Conservation (phyloP, 2,888 invertebrate species). For the Caenorhabditis japonica region DNA sequence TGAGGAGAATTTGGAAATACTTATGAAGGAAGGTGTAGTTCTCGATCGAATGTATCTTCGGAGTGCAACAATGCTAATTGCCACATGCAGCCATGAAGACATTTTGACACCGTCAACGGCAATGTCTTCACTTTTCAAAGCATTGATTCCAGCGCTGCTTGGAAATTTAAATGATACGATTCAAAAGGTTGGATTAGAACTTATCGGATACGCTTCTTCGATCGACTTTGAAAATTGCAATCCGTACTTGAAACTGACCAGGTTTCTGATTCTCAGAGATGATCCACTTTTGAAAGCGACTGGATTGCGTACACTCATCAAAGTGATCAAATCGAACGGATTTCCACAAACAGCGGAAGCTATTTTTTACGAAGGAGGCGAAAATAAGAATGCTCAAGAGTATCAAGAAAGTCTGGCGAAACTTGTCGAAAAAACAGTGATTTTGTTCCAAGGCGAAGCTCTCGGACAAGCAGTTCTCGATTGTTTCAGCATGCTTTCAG, state of each 20-base stretch:
- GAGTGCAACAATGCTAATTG: slow-evolving; percentile 37
- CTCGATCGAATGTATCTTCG: slow-evolving; percentile 9
- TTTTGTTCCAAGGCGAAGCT: slow-evolving; percentile 11
- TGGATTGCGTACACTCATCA: slow-evolving; percentile 10
- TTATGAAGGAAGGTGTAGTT: slow-evolving; percentile 8
- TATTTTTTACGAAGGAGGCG: slow-evolving; percentile 1
- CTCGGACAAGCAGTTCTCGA: slow-evolving; percentile 25
- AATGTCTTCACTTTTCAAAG: slow-evolving; percentile 29
- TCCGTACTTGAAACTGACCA: slow-evolving; percentile 29
- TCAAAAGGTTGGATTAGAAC: slow-evolving; percentile 31
- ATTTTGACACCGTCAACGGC: slow-evolving; percentile 4
- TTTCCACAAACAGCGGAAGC: slow-evolving; percentile 20
- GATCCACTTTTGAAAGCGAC: slow-evolving; percentile 25
- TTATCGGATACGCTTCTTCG: slow-evolving; percentile 35
- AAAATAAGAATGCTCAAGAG: background rate
- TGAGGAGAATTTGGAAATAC: slow-evolving; percentile 4
- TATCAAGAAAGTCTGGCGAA: slow-evolving; percentile 10
- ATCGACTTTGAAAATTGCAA: slow-evolving; percentile 40
- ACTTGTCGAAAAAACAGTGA: slow-evolving; percentile 18
- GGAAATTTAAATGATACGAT: slow-evolving; percentile 20
- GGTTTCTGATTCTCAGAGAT: slow-evolving; percentile 19
- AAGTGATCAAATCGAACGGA: slow-evolving; percentile 26
- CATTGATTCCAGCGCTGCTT: slow-evolving; percentile 35
- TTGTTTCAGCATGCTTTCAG: slow-evolving; percentile 32
- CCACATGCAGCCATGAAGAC: slow-evolving; percentile 32